Evolutionary conservation across 2,888 invertebrate genomes (phyloP), one percentile per base, ranked within the genome.

Genomic region (Parochlus steinenii): DNA sequence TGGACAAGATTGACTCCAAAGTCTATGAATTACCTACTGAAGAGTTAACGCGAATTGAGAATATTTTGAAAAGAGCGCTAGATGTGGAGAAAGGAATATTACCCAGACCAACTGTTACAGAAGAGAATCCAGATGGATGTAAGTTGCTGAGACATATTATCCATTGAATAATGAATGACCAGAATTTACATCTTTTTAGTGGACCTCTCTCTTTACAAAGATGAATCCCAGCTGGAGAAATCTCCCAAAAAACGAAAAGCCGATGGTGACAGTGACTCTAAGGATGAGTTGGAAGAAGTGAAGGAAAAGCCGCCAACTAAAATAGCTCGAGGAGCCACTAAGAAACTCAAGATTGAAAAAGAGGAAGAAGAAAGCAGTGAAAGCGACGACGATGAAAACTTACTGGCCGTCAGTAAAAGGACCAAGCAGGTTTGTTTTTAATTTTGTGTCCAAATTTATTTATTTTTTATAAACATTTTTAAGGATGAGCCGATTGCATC

Each of bases 71-170:
- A 52, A 69, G 85, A 45, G 86, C 89, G 18, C 67, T 89, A 40
- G 76, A 74, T 41, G 78, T 81, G 6, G 86, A 86, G 56, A 74
- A 74, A 45, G 77, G 79, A 3, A 67, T 76, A 35, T 62, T 66
- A 22, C 71, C 71, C 38, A 61, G 65, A 42, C 65, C 69, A 31
- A 60, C 65, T 38, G 67, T 80, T 42, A 80, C 81, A 1, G 81
- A 79, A 55, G 83, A 83, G 49, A 82, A 83, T 56, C 83, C 85
- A 0, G 85, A 85, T 59, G 83, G 82, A 49, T 59, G 81, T 82
- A 56, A 71, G 81, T 71, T 42, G 40, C 28, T 33, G 20, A 14
- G 31, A 38, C 34, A 22, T 18, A 15, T 23, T 17, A 8, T 4
- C 32, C 33, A 7, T n/a, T 11, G 25, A 37, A n/a, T 12, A 19